These are phyloP conservation scores for Cerastoderma edule DNA, from an alignment of 2,888 invertebrate species.

Conservation along the genomic window DNA sequence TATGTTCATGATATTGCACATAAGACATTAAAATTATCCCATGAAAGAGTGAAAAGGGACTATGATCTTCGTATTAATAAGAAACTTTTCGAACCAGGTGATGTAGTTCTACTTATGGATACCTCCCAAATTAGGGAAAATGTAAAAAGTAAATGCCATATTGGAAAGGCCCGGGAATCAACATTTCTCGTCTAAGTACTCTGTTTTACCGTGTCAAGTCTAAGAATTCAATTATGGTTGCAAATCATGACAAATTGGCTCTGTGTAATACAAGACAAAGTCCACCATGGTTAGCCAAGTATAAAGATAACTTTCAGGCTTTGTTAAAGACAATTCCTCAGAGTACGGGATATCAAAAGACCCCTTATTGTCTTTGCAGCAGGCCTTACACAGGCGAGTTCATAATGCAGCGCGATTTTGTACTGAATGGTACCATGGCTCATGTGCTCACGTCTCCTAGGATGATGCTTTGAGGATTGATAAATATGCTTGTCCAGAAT, in stretches of 20 bases:
- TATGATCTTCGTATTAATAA: not conserved
- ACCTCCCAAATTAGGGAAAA: not conserved
- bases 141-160: conserved; percentile 33
- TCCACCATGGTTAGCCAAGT: conserved; percentile 26
- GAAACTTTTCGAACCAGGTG: not conserved
- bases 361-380: too few relatives aligned
- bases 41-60: not conserved
- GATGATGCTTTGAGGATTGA: too few relatives aligned
- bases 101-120: not conserved
- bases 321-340: too few relatives aligned
- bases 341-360: too few relatives aligned
- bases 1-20: not conserved
- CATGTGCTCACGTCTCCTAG: too few relatives aligned
- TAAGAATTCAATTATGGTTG: conserved; percentile 17
- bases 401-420: too few relatives aligned
- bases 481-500: too few relatives aligned
- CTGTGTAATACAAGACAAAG: conserved; percentile 22
- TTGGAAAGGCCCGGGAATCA: conserved; percentile 39
- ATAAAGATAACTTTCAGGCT: not conserved
- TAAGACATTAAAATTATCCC: not conserved
- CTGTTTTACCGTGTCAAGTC: not conserved
- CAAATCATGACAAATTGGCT: conserved; percentile 21
- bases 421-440: too few relatives aligned
- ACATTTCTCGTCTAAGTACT: not conserved
- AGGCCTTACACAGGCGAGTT: too few relatives aligned